Evolutionary conservation across 2,113 vertebrate species (phyloP).

Genomic region (Chaetura pelagica): DNA sequence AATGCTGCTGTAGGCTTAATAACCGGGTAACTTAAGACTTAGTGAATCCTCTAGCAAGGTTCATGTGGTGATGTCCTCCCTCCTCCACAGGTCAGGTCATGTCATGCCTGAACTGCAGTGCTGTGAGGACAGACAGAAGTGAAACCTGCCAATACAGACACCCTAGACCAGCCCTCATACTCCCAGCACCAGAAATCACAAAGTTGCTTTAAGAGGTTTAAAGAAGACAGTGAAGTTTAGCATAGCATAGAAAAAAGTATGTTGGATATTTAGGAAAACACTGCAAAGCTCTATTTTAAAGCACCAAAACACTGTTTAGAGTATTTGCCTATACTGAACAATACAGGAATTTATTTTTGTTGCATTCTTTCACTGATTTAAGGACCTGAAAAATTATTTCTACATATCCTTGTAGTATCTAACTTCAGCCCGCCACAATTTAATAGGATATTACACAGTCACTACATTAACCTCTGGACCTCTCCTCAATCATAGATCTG

Average conservation of each 20-base stretch:
- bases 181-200: background rate
- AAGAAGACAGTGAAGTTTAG: background rate
- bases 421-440: background rate
- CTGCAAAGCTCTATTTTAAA: background rate
- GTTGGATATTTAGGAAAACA: background rate
- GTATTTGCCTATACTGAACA: background rate
- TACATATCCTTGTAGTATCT: background rate
- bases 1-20: background rate
- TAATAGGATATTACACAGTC: background rate
- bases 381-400: background rate
- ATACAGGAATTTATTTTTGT: background rate
- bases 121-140: background rate
- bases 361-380: background rate
- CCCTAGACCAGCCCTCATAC: background rate
- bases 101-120: too few relatives aligned
- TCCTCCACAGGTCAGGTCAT: background rate
- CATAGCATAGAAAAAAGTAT: background rate
- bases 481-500: background rate
- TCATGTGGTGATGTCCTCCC: accelerated
- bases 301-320: background rate
- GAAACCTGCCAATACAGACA: background rate
- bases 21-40: background rate
- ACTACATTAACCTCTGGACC: background rate
- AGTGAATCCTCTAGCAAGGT: background rate
- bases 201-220: background rate